Evolutionary conservation across 2,797 vertebrate species (phyloP).

Genomic region (Channallabes apus): DNA sequence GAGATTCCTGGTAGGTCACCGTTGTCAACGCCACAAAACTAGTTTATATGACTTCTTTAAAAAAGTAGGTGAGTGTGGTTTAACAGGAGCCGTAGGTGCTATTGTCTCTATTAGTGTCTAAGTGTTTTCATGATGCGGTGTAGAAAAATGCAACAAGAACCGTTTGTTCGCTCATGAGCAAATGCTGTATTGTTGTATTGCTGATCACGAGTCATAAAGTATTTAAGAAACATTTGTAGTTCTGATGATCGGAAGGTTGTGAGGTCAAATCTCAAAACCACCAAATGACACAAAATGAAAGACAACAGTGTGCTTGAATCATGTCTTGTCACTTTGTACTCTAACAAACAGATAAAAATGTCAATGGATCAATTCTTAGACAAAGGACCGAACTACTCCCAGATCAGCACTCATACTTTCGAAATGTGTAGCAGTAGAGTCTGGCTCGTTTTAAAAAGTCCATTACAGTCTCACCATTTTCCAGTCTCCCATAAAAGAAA

Average conservation of each 20-base stretch:
- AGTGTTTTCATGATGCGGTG: neutral
- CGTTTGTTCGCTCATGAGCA: neutral
- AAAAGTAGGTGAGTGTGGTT: neutral
- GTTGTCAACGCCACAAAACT: neutral
- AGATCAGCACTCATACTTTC: neutral
- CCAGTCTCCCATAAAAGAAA: slow-evolving; percentile 35
- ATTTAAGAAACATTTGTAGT: neutral
- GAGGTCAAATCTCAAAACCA: neutral
- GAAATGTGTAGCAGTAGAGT: too few relatives aligned
- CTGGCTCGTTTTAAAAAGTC: neutral
- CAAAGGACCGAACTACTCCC: neutral
- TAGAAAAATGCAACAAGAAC: neutral
- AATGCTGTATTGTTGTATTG: neutral
- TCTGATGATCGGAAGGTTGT: neutral
- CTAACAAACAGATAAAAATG: neutral
- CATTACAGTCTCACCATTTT: slow-evolving; percentile 40
- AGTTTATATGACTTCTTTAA: neutral
- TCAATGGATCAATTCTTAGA: neutral
- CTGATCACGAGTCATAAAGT: neutral
- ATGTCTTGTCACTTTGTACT: neutral
- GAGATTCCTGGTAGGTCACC: neutral
- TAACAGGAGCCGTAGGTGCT: neutral
- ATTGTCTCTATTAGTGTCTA: neutral
- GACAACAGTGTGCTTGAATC: neutral
- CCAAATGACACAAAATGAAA: neutral